phyloP scores from a whole-genome alignment of 2,113 vertebrate species.

The Indicator indicator region DNA sequence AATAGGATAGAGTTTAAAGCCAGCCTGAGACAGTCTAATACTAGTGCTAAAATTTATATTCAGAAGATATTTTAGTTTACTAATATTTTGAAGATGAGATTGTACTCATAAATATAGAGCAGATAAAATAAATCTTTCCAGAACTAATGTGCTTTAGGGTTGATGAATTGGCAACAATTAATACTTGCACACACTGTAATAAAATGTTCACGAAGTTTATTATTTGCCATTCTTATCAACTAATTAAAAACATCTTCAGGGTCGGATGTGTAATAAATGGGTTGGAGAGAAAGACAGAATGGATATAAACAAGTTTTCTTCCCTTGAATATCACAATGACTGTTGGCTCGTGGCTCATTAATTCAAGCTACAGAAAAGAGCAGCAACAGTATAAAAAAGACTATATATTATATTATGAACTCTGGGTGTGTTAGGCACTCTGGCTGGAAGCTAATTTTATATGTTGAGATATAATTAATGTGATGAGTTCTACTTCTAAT shows the following conservation, averaged over 20 bases:
- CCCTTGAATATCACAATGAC: slow-evolving; percentile 5
- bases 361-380: slow-evolving; percentile 11
- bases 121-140: slow-evolving; percentile 59
- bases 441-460: not conserved
- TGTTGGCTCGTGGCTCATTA: slow-evolving; percentile 22
- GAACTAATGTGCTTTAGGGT: slow-evolving; percentile 51
- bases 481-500: not conserved
- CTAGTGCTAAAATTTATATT: slow-evolving; percentile 6
- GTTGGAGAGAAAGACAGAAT: slow-evolving; percentile 44
- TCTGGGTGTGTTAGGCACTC: not conserved
- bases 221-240: slow-evolving; percentile 69
- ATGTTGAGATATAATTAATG: slow-evolving; percentile 13
- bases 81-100: slow-evolving; percentile 46
- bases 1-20: not conserved
- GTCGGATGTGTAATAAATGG: slow-evolving; percentile 62
- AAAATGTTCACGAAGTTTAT: slow-evolving; percentile 72
- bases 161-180: slow-evolving; percentile 70
- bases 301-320: slow-evolving; percentile 57
- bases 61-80: slow-evolving; percentile 30
- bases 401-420: not conserved
- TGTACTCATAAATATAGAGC: slow-evolving; percentile 57
- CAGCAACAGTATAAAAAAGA: not conserved
- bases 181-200: slow-evolving; percentile 59
- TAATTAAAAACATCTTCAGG: slow-evolving; percentile 77
- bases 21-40: not conserved